Conservation (phyloP, 2,888 invertebrate species). For the Melieria omissa region DNA sequence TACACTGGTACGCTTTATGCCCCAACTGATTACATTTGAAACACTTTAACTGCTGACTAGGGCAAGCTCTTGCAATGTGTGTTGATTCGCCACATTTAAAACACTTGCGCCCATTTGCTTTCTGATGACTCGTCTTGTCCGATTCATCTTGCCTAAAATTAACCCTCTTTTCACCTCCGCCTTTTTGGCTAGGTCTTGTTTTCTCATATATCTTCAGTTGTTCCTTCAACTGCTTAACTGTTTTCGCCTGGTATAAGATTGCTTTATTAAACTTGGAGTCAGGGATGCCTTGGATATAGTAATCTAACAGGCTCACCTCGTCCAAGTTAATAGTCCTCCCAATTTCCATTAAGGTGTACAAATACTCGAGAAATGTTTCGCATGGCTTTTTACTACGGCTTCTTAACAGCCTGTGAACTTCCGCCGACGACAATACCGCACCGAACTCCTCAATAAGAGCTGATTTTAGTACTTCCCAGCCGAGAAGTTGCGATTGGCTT, state of each 20-base stretch:
- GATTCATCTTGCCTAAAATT: too few relatives aligned
- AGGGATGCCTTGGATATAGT: too few relatives aligned
- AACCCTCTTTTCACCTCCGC: too few relatives aligned
- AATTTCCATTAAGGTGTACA: conserved; percentile 28
- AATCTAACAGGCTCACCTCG: conserved; percentile 20
- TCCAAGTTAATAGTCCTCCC: conserved; percentile 18
- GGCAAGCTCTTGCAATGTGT: neutral
- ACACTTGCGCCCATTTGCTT: neutral
- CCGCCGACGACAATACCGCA: conserved; percentile 1
- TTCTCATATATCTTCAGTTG: neutral
- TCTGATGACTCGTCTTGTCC: neutral
- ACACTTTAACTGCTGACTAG: neutral
- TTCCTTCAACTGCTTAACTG: neutral
- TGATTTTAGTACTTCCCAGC: conserved; percentile 28
- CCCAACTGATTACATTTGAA: conserved; percentile 9
- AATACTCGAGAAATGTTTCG: conserved; percentile 15
- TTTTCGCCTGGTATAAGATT: too few relatives aligned
- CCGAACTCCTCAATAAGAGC: conserved; percentile 27
- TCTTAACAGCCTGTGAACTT: conserved; percentile 28
- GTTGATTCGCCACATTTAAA: conserved; percentile 3
- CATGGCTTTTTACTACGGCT: conserved; percentile 25
- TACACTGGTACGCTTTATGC: neutral
- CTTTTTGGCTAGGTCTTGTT: too few relatives aligned
- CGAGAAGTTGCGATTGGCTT: conserved; percentile 19
- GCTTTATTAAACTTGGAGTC: neutral